These are phyloP conservation scores for Chymomyza procnemis DNA, from an alignment of 2,888 invertebrate species.

Conservation along the genomic window DNA sequence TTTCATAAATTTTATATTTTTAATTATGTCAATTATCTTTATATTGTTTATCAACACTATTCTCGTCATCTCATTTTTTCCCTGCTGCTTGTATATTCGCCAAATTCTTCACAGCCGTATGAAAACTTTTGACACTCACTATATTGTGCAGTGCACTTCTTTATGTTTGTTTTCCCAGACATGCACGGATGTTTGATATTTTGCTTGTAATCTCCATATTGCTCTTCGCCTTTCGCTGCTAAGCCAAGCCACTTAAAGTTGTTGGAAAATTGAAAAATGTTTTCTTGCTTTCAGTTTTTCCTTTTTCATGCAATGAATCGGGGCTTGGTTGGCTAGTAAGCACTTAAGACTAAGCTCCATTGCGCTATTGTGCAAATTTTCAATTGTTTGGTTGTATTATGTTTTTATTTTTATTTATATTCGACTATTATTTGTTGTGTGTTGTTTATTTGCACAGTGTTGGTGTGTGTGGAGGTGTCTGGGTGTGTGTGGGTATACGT, in stretches of 20 bases:
- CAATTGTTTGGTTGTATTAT: conserved; percentile 59
- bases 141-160: not conserved
- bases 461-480: conserved; percentile 9
- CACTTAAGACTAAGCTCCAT: conserved; percentile 54
- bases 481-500: conserved; percentile 13
- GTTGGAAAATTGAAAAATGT: conserved; percentile 50
- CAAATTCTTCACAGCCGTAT: not conserved
- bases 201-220: conserved; percentile 61
- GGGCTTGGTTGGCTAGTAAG: conserved; percentile 35
- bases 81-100: too few relatives aligned
- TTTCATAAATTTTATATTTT: too few relatives aligned
- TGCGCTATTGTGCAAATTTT: conserved; percentile 57
- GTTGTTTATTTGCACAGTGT: conserved; percentile 1
- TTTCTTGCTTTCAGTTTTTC: conserved; percentile 38
- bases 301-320: not conserved
- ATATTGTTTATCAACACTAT: too few relatives aligned
- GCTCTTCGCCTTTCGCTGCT: not conserved
- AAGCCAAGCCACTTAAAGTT: conserved; percentile 46
- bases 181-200: conserved; percentile 70
- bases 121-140: not conserved
- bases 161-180: conserved; percentile 34
- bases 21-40: too few relatives aligned
- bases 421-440: conserved; percentile 44
- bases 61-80: too few relatives aligned
- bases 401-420: conserved; percentile 68